Conservation (phyloP, 1,140 invertebrate genomes). For the Drosophila athabasca region DNA sequence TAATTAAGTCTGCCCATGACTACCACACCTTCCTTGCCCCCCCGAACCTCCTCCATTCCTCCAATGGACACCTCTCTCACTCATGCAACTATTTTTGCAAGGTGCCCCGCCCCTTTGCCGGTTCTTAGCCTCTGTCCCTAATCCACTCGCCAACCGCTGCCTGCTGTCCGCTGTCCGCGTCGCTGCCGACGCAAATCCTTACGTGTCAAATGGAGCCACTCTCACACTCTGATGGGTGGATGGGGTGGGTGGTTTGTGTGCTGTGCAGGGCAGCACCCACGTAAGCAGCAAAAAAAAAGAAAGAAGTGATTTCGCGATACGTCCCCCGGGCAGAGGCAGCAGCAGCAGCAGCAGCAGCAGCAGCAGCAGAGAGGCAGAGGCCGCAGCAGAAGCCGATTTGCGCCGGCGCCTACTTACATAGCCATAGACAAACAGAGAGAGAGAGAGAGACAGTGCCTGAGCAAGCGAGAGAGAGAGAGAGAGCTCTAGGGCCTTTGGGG, state of each 20-base stretch:
- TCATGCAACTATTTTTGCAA: constrained; percentile 62
- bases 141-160: constrained; percentile 31
- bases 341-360: constrained; percentile 1
- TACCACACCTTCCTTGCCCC: constrained; percentile 26
- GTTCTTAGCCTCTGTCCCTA: constrained; percentile 40
- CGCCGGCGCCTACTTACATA: constrained; percentile 52
- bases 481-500: constrained; percentile 30
- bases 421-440: background rate
- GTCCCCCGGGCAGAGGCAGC: constrained; percentile 70
- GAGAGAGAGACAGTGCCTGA: background rate
- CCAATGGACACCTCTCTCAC: background rate
- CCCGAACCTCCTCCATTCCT: background rate
- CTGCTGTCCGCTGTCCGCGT: background rate
- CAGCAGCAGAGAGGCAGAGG: background rate
- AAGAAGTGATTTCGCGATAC: constrained; percentile 67
- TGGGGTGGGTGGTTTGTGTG: background rate
- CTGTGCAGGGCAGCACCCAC: constrained; percentile 48
- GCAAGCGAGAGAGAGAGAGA: constrained; percentile 38
- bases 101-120: constrained; percentile 54
- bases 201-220: constrained; percentile 63
- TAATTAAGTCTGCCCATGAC: constrained; percentile 75
- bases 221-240: background rate
- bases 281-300: constrained; percentile 61
- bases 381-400: constrained; percentile 29
- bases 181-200: constrained; percentile 68